Evolutionary conservation across 2,888 invertebrate species (phyloP).

Genomic region (Nomada goodeniana): DNA sequence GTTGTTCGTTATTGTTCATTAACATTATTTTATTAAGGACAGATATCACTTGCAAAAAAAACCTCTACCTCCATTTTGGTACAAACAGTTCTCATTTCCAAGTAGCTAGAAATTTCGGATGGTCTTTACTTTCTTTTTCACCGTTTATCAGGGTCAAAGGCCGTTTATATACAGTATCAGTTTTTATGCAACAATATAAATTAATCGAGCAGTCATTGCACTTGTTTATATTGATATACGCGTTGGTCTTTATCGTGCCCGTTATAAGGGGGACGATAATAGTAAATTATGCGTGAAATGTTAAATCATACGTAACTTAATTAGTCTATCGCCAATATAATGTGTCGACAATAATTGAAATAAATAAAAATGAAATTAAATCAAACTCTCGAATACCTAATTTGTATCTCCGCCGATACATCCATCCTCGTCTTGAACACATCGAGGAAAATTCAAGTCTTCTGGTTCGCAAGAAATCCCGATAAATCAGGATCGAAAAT

Average conservation of each 20-base stretch:
- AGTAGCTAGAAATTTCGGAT: not conserved
- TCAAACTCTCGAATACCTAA: no score
- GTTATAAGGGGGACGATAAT: conserved; percentile 1
- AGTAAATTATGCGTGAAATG: conserved; percentile 22
- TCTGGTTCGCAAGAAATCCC: no score
- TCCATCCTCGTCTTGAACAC: no score
- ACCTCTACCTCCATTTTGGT: not conserved
- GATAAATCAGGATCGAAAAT: not conserved
- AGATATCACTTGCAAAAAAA: no score
- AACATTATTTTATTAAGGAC: no score
- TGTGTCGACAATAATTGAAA: not conserved
- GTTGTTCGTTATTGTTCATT: no score
- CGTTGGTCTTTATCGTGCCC: conserved; percentile 22
- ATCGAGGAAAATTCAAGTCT: not conserved
- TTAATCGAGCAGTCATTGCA: conserved; percentile 7
- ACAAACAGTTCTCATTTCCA: not conserved
- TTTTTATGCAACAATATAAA: conserved; percentile 1
- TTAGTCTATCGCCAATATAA: conserved; percentile 5
- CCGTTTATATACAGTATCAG: not conserved
- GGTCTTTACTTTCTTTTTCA: not conserved
- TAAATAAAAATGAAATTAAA: no score
- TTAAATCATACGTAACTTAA: conserved; percentile 4
- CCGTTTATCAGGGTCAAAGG: conserved; percentile 11
- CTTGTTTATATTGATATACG: not conserved
- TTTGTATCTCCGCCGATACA: no score